Percentiles rank a stretch among this genome's conserved stretches.
phyloP scores from a whole-genome alignment of 2,113 vertebrate genomes.

The Eubucco bourcierii region DNA sequence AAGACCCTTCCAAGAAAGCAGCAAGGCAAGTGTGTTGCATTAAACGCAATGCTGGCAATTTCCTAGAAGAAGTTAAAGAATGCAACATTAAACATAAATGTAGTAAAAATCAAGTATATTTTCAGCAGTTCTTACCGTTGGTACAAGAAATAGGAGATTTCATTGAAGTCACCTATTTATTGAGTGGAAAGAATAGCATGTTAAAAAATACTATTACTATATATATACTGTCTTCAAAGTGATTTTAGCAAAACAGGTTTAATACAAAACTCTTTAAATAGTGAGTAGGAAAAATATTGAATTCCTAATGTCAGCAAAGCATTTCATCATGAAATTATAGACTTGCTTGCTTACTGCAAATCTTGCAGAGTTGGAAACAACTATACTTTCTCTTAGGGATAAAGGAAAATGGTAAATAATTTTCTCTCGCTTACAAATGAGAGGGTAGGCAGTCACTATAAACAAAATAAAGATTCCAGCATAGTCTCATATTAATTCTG shows the following conservation, averaged over 20 bases:
- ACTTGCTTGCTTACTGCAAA: not conserved
- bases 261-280: not conserved
- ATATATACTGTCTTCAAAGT: not conserved
- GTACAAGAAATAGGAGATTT: not conserved
- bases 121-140: constrained; percentile 14
- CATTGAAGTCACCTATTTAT: not conserved
- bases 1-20: not conserved
- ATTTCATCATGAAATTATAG: not conserved
- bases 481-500: not conserved
- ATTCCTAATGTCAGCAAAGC: not conserved
- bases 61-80: not conserved
- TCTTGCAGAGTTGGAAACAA: not conserved
- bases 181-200: not conserved
- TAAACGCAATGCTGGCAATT: not conserved
- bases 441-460: not conserved
- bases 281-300: not conserved
- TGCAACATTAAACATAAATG: not conserved
- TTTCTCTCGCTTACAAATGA: not conserved
- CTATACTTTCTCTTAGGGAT: not conserved
- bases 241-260: not conserved
- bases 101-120: not conserved
- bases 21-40: not conserved
- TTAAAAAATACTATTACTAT: not conserved
- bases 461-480: not conserved
- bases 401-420: not conserved